Evolutionary conservation across 2,797 vertebrate genomes (phyloP).

Genomic region (Leuciscus waleckii): DNA sequence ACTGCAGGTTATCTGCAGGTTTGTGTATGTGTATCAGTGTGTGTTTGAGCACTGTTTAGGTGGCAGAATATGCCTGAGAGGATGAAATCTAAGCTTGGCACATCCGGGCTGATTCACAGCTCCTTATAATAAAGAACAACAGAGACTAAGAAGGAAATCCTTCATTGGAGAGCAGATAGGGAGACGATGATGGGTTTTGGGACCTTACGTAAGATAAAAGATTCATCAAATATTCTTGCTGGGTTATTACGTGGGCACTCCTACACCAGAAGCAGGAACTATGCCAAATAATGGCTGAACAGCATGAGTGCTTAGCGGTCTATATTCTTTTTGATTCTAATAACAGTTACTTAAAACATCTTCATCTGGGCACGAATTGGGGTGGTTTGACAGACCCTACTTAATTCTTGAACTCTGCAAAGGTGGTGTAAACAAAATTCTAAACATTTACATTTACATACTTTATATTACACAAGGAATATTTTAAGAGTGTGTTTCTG

Average conservation of each 20-base stretch:
- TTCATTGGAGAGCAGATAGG: constrained; percentile 20
- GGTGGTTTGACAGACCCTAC: not conserved
- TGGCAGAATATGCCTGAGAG: constrained; percentile 29
- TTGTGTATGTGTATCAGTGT: constrained; percentile 22
- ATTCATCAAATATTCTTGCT: constrained; percentile 26
- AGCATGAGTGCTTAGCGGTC: not conserved
- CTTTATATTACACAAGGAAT: not conserved
- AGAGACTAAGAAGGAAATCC: constrained; percentile 33
- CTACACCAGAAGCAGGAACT: constrained; percentile 11
- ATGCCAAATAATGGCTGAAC: constrained; percentile 24
- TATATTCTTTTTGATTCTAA: not conserved
- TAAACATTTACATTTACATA: not conserved
- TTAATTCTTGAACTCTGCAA: not conserved
- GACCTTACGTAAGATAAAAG: constrained; percentile 44
- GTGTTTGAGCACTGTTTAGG: constrained; percentile 33
- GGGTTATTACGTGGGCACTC: constrained; percentile 34
- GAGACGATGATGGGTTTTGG: constrained; percentile 38
- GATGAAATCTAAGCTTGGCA: constrained; percentile 35
- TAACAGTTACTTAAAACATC: not conserved
- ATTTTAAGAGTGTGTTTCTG: not conserved
- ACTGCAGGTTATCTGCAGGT: constrained; percentile 23
- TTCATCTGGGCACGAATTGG: not conserved
- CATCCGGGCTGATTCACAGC: constrained; percentile 43
- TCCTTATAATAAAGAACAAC: constrained; percentile 37
- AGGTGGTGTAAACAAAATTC: not conserved